Evolutionary conservation across 2,888 invertebrate genomes (phyloP).

Genomic region (Candidula unifasciata): DNA sequence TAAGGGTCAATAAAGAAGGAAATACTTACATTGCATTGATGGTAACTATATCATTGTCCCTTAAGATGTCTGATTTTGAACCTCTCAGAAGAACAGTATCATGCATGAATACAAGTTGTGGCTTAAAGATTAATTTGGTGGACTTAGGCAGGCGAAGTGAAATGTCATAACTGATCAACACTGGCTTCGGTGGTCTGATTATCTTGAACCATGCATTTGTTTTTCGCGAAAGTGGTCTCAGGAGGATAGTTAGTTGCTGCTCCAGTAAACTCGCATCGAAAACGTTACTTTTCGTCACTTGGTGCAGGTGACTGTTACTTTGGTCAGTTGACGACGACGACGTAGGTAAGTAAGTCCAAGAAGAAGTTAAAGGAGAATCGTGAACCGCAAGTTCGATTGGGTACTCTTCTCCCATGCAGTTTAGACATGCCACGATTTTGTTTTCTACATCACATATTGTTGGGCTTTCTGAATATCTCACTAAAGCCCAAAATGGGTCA

Average conservation of each 20-base stretch:
- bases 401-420: neutral
- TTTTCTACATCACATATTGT: slow-evolving; percentile 12
- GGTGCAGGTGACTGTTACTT: neutral
- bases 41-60: slow-evolving; percentile 20
- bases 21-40: slow-evolving; percentile 17
- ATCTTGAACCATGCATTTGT: neutral
- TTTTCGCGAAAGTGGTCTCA: neutral
- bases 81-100: slow-evolving; percentile 18
- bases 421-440: neutral
- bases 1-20: no score
- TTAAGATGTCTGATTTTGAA: slow-evolving; percentile 20
- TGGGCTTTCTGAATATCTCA: slow-evolving; percentile 13
- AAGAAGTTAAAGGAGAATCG: neutral
- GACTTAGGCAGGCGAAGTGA: neutral
- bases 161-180: slow-evolving; percentile 7
- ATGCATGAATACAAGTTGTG: slow-evolving; percentile 11
- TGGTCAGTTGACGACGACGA: neutral
- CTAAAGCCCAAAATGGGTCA: slow-evolving; percentile 19
- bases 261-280: neutral
- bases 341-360: slow-evolving; percentile 10
- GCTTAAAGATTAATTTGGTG: slow-evolving; percentile 3
- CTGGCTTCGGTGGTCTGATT: neutral
- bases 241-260: neutral
- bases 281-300: neutral
- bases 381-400: neutral